Base-by-base conservation (phyloP, 1,140 invertebrate genomes). In the Chironomus tepperi region DNA sequence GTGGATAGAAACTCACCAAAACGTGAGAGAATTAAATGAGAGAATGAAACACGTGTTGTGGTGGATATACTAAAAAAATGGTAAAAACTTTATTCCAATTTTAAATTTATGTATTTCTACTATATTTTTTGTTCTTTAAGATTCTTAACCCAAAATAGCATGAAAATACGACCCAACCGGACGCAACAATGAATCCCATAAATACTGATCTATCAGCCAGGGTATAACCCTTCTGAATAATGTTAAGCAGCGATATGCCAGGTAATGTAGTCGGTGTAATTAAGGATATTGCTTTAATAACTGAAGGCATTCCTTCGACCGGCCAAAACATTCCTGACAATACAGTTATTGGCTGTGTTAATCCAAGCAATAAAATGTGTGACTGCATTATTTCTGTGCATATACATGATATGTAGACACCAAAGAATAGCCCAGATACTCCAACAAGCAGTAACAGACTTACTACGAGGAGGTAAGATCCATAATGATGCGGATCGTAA, bases 261-360 rank as follows among this genome's bases (percentile, higher is more conserved):
- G 65, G 65, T 1, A 0, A 9, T 8, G 65, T 70, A 3, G 19
- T 19, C 19, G 65, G 65, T 6, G 10, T 70, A 18, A 16, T 18
- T 7, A 21, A 88, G 3, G 65, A 70, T 21, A 70, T 19, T 21
- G 8, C 3, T 64, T 89, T 85, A 7, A 97, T 82, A 43, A 90
- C 84, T 43, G 85, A 86, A 1, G 94, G 94, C 91, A 97, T 96
- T 77, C 90, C 89, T 83, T 90, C 86, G 79, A 90, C 89, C 70
- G 90, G 90, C 90, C 90, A 92, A 76, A 92, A 91, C n/a, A 92
- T 93, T 42, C 93, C 90, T 80, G 91, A 93, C 3, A 95, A 86
- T 74, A 95, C 85, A n/a, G 96, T 85, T 64, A 92, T 94, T 1
- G 94, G 94, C 82, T 96, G 95, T 82, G 96, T 96, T 75, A 92